Evolutionary conservation across 1,140 invertebrate genomes (phyloP).

Genomic region (Manduca sexta): DNA sequence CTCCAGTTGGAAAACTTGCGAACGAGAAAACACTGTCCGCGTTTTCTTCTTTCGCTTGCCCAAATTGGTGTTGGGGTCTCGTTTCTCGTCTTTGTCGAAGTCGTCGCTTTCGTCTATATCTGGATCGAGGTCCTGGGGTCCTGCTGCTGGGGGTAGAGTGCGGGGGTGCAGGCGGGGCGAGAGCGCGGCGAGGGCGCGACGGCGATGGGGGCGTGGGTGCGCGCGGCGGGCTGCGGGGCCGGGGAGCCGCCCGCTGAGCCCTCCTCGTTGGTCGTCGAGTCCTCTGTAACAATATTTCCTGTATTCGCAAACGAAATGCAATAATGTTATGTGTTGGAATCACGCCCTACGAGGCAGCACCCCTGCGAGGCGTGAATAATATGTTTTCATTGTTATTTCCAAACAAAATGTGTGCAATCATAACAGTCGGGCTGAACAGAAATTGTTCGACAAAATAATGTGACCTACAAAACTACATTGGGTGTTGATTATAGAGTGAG

Average conservation of each 20-base stretch:
- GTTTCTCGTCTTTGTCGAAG: slow-evolving; percentile 72
- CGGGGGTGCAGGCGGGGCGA: no score
- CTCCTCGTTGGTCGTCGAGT: slow-evolving; percentile 79
- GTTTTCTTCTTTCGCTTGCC: slow-evolving; percentile 98
- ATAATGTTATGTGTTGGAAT: no score
- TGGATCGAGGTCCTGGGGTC: slow-evolving; percentile 75
- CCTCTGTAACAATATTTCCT: slow-evolving; percentile 74
- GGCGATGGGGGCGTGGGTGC: slow-evolving; percentile 53
- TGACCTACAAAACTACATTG: no score
- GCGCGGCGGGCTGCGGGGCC: slow-evolving; percentile 63
- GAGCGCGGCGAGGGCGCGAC: slow-evolving; percentile 39
- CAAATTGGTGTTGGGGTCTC: slow-evolving; percentile 59
- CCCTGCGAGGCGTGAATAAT: no score
- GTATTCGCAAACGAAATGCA: no score
- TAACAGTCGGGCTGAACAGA: no score
- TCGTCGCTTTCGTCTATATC: slow-evolving; percentile 81
- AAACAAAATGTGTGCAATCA: no score
- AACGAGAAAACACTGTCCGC: slow-evolving; percentile 95
- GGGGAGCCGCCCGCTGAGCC: slow-evolving; percentile 74
- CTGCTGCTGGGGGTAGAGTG: slow-evolving; percentile 61
- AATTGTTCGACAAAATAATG: no score
- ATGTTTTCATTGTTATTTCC: no score
- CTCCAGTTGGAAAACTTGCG: slow-evolving; percentile 96
- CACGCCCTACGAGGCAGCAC: no score
- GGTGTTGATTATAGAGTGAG: no score